Base-by-base conservation (phyloP, 2,888 invertebrate species). In the Clitarchus hookeri region DNA sequence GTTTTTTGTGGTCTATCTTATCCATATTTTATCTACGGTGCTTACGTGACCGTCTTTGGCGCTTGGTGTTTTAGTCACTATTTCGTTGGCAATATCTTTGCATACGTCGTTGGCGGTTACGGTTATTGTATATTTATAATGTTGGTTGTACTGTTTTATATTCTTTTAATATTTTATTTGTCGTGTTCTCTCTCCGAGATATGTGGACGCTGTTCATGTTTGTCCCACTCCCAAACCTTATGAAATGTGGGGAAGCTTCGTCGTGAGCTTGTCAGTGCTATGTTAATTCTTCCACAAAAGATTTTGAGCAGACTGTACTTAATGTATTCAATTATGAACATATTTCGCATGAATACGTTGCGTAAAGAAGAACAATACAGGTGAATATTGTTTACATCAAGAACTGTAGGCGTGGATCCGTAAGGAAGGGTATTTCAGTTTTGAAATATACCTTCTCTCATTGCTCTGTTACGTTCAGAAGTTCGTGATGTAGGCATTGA, bases 391-490 rank as follows among this genome's bases (percentile, higher is more conserved):
- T 65, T 65, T 65, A 65, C 65, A 0, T 65, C 65, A 65, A 65
- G 65, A 65, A 65, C 16, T 16, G 65, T 65, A 65, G 65, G 65
- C 16, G 8, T 82, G 36, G 82, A 82, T n/a, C n/a, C 27, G 16
- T 82, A 82, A 82, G 27, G 26, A 82, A 82, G 82, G 82, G 82
- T 82, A 82, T 65, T 19, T 65, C 65, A 65, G n/a, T 19, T 23
- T 65, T 23, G 65, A 65, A 82, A 36, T 36, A 82, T 82, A 82
- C 82, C 82, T 82, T 82, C n/a, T n/a, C 82, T 82, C n/a, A 82
- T 82, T 4, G 6, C 82, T 82, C 82, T 82, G 13, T 6, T 9
- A 82, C 44, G 82, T 82, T 13, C 82, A 27, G 82, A 26, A 82
- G 26, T 82, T 27, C 44, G 16, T 9, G n/a, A 82, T 36, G 65